Percentiles rank a stretch among this genome's conserved stretches.
phyloP scores from a whole-genome alignment of 2,113 vertebrate genomes.

The Toxotes chatareus region DNA sequence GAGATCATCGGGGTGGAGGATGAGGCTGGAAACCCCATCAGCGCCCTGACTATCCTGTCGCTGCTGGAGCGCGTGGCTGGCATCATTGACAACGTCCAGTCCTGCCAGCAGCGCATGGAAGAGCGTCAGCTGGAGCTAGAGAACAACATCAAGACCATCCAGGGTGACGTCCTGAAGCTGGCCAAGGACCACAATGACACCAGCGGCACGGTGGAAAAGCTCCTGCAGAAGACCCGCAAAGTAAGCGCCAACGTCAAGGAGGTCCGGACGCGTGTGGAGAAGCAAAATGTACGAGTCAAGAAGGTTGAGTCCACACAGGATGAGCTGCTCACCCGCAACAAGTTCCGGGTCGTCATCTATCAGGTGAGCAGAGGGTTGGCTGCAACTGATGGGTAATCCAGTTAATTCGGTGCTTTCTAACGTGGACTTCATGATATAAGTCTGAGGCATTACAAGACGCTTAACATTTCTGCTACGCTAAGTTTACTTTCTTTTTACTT shows the following conservation, averaged over 20 bases:
- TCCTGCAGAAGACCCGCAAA: slow-evolving; percentile 95
- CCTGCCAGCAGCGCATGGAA: slow-evolving; percentile 94
- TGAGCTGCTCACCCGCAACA: slow-evolving; percentile 96
- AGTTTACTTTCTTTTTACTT: too few species aligned
- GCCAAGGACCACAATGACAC: slow-evolving; percentile 91
- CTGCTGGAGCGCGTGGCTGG: slow-evolving; percentile 95
- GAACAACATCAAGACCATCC: slow-evolving; percentile 90
- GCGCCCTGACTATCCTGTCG: slow-evolving; percentile 92
- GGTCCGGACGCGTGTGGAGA: slow-evolving; percentile 92
- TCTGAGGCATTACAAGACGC: too few species aligned
- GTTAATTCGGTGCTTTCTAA: too few species aligned
- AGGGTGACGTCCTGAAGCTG: slow-evolving; percentile 93
- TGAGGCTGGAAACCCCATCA: slow-evolving; percentile 89
- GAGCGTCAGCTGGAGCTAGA: slow-evolving; percentile 93
- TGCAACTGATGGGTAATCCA: too few species aligned
- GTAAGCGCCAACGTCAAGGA: slow-evolving; percentile 96
- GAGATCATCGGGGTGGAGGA: slow-evolving; percentile 89
- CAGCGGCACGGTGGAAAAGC: slow-evolving; percentile 88
- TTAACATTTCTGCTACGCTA: too few species aligned
- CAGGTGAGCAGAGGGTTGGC: slow-evolving; percentile 84
- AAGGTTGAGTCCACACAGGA: slow-evolving; percentile 94
- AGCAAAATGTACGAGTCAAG: slow-evolving; percentile 88
- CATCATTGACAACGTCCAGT: slow-evolving; percentile 94
- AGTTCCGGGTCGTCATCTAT: slow-evolving; percentile 96
- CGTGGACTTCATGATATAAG: too few species aligned